These are phyloP conservation scores for Sylvia atricapilla DNA, from an alignment of 2,113 vertebrate species.

Conservation along the genomic window DNA sequence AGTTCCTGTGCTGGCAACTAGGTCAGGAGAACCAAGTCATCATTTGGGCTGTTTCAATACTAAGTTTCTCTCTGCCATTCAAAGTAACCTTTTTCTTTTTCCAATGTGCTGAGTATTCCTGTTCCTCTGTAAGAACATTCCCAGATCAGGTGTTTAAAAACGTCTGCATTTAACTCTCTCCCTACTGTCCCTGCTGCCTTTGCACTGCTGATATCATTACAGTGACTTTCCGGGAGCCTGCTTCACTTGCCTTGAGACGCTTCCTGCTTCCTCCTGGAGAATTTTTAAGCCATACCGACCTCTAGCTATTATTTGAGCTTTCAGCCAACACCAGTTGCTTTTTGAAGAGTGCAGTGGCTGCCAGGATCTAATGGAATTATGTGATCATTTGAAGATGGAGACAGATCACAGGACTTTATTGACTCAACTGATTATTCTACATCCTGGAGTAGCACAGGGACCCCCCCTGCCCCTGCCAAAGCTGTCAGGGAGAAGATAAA, in stretches of 20 bases:
- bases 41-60: background rate
- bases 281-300: constrained; percentile 35
- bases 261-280: background rate
- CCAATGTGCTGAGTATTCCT: background rate
- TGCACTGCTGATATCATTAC: background rate
- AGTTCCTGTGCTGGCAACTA: background rate
- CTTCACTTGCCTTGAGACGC: background rate
- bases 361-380: background rate
- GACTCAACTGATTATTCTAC: background rate
- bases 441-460: background rate
- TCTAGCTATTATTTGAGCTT: background rate
- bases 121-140: background rate
- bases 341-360: background rate
- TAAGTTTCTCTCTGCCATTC: background rate
- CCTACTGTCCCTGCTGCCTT: background rate
- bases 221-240: background rate
- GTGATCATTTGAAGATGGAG: background rate
- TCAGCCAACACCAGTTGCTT: background rate
- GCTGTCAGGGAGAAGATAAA: background rate
- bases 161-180: background rate
- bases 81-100: background rate
- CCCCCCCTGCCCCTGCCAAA: background rate
- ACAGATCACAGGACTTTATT: background rate
- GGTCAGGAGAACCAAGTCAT: background rate
- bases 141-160: background rate